Base-by-base conservation (phyloP, 1,140 invertebrate genomes). In the Patella vulgata region DNA sequence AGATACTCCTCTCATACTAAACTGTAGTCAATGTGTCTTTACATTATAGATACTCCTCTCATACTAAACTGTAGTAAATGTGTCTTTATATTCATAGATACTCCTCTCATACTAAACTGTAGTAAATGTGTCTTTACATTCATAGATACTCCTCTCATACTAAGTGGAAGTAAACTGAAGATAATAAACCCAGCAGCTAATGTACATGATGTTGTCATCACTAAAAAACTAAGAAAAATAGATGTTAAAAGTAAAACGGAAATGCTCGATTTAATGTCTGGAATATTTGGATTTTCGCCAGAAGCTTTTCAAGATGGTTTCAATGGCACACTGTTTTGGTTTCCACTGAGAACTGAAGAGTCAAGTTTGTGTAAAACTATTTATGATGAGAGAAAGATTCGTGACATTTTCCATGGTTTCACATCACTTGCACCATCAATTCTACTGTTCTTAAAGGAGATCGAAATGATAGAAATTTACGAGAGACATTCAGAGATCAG, bases 291-390 rank as follows among this genome's bases (percentile, higher is more conserved):
- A n/a, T n/a, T n/a, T n/a, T n/a, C n/a, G n/a, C n/a, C n/a, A n/a
- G n/a, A 70, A 61, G 64, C 63, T 47, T 46, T 70, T 65, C 46
- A 30, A 50, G 14, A 64, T 36, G 4, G 47, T 51, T 30, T 44
- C 48, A 56, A 63, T 17, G 77, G 77, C 0, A 74, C 75, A 2
- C 12, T 80, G 25, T 77, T 79, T 25, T 64, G 78, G 58, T 73
- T 78, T 59, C 73, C 77, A 23, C 46, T 78, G 33, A 23, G 77
- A 25, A 36, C 54, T 0, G 14, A 14, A 25, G 2, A 25, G 42
- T 68, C 65, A 25, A 31, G 57, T 4, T 53, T 75, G 14, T 70
- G 64, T 0, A 44, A 59, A 12, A 72, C 51, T 28, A 21, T 70
- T 25, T 73, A 70, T 52, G 42, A 55, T 14, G 42, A 47, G 30